Conservation (phyloP, 2,888 invertebrate species). For the Orgyia antiqua region DNA sequence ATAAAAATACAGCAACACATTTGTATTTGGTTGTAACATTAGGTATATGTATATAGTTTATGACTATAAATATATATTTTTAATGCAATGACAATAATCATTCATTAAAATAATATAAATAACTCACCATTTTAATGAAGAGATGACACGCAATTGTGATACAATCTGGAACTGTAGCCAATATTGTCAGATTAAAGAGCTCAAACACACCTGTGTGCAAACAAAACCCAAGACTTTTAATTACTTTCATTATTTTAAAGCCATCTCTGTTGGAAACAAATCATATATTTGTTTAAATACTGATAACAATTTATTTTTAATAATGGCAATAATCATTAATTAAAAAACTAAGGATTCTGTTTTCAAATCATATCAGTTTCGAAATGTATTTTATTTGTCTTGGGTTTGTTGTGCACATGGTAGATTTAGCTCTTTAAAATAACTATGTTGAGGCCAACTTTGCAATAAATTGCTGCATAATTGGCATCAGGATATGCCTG, state of each 20-base stretch:
- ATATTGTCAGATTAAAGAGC: conserved; percentile 41
- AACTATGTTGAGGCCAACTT: conserved; percentile 32
- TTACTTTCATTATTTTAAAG: conserved; percentile 10
- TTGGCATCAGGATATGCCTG: conserved; percentile 27
- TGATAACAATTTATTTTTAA: too few relatives aligned
- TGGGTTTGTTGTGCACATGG: conserved; percentile 36
- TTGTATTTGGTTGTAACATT: too few relatives aligned
- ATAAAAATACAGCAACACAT: too few relatives aligned
- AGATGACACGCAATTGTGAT: conserved; percentile 9
- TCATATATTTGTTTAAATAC: too few relatives aligned
- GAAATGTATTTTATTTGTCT: conserved; percentile 19
- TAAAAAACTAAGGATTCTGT: too few relatives aligned
- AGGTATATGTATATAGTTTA: too few relatives aligned
- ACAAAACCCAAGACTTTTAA: conserved; percentile 54
- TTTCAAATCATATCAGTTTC: too few relatives aligned
- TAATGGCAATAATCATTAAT: too few relatives aligned
- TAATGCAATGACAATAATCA: too few relatives aligned
- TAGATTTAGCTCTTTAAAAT: conserved; percentile 23
- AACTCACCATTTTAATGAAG: conserved; percentile 25
- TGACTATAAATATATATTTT: too few relatives aligned
- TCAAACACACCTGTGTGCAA: conserved; percentile 52
- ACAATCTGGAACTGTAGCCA: conserved; percentile 50
- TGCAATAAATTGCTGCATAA: conserved; percentile 35
- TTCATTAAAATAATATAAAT: too few relatives aligned
- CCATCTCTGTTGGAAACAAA: too few relatives aligned